A percentile compares a stretch with the other conserved stretches of the same genome.
Evolutionary conservation across 2,113 vertebrate genomes (phyloP).

Genomic region (Tetraodon nigroviridis): DNA sequence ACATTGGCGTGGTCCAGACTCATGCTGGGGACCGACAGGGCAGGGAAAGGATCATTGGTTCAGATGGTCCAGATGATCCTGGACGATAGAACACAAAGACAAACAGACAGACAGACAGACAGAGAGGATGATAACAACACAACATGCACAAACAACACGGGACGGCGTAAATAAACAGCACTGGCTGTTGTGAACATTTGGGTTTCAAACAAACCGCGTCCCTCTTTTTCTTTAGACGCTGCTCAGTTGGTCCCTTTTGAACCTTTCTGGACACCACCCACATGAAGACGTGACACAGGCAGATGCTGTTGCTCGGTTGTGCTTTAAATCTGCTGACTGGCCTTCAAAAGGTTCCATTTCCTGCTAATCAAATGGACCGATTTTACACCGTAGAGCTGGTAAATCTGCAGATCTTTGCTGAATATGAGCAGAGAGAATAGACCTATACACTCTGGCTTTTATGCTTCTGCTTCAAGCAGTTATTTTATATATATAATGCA

Average conservation of each 20-base stretch:
- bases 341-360: too few species aligned
- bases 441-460: too few species aligned
- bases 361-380: too few species aligned
- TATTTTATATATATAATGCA: too few species aligned
- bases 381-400: too few species aligned
- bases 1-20: conserved; percentile 5
- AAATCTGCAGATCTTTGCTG: too few species aligned
- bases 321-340: too few species aligned
- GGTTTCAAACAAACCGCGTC: conserved; percentile 40
- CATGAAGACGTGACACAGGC: background rate
- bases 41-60: conserved; percentile 23
- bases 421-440: too few species aligned
- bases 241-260: conserved; percentile 20
- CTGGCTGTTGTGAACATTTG: conserved; percentile 32
- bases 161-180: conserved; percentile 51
- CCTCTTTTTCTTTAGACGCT: conserved; percentile 12
- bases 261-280: conserved; percentile 17
- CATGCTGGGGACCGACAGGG: conserved; percentile 22
- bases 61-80: background rate
- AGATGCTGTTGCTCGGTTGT: too few species aligned
- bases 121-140: conserved; percentile 28
- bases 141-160: conserved; percentile 26
- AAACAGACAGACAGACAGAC: conserved; percentile 14
- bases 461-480: too few species aligned
- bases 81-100: background rate